Evolutionary conservation across 2,888 invertebrate species (phyloP).

Genomic region (Archips crataeganus): DNA sequence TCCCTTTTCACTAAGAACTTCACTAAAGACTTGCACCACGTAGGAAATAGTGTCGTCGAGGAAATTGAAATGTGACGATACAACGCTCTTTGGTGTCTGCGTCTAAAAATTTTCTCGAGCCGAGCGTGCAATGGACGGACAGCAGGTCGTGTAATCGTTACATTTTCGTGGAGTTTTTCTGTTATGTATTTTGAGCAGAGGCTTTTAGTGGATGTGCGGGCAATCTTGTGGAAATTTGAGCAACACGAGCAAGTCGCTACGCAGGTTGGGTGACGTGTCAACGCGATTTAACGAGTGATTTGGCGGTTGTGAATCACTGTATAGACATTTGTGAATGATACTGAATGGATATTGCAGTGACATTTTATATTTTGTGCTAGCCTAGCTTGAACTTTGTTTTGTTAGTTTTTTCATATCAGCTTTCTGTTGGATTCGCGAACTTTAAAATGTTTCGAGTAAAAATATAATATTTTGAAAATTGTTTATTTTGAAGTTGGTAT

Average conservation of each 20-base stretch:
- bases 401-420: no score
- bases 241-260: conserved; percentile 4
- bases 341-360: not conserved
- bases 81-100: conserved; percentile 28
- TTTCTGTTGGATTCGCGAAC: no score
- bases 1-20: conserved; percentile 23
- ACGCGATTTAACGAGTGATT: conserved; percentile 7
- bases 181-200: conserved; percentile 48
- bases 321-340: not conserved
- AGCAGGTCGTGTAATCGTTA: conserved; percentile 21
- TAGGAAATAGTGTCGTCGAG: conserved; percentile 6
- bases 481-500: no score
- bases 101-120: conserved; percentile 15
- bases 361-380: not conserved
- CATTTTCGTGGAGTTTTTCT: conserved; percentile 46
- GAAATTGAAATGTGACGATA: conserved; percentile 26
- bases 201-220: conserved; percentile 48
- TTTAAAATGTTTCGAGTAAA: no score
- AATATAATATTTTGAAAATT: no score
- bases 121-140: conserved; percentile 47
- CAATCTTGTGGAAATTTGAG: conserved; percentile 42
- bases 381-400: not conserved
- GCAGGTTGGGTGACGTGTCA: not conserved
- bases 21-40: conserved; percentile 5
- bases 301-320: not conserved